Base-by-base conservation (phyloP, 2,888 invertebrate genomes). In the Lasius fuliginosus region DNA sequence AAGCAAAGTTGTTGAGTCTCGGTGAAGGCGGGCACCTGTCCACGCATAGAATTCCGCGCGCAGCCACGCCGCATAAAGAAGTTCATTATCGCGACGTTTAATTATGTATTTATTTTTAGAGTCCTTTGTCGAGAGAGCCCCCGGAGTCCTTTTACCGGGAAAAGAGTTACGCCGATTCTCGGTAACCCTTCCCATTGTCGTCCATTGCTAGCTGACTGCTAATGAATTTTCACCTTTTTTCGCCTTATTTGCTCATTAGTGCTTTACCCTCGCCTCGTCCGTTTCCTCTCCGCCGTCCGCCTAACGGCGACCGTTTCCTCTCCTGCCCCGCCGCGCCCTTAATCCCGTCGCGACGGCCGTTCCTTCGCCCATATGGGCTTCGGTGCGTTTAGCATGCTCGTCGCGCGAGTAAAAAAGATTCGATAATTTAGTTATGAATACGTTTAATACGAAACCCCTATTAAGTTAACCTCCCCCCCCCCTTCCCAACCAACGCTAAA, bases 31-130 rank as follows among this genome's bases (percentile, higher is more conserved):
- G 58, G 15, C 74, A 73, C 46, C 74, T 73, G 74, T 79, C 74
- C 74, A 60, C 74, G 79, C 73, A 60, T 60, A 79, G 71, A 36
- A 71, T 58, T 73, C 46, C 82, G 86, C 87, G 79, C 82, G 27
- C 89, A 73, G 81, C 82, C 71, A 65, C 76, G 82, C 83, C 85
- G 85, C 92, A 92, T 92, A 93, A 94, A 94, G 92, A 93, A 92
- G 91, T 93, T 93, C 93, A 92, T 94, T 93, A 94, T 94, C 91
- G 90, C 91, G 92, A 88, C 92, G 92, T 94, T 94, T 94, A 94
- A 94, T 94, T 94, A 94, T 92, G 92, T 92, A 92, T 92, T 94
- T 93, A 94, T 94, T 94, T 94, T 94, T 92, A 93, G 92, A 90
- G 85, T 90, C 90, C 93, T 94, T 93, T 93, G 86, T 73, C 75